Evolutionary conservation across 2,888 invertebrate genomes (phyloP), one percentile per base, ranked within the genome.

Genomic region (Cylloceria caligata): DNA sequence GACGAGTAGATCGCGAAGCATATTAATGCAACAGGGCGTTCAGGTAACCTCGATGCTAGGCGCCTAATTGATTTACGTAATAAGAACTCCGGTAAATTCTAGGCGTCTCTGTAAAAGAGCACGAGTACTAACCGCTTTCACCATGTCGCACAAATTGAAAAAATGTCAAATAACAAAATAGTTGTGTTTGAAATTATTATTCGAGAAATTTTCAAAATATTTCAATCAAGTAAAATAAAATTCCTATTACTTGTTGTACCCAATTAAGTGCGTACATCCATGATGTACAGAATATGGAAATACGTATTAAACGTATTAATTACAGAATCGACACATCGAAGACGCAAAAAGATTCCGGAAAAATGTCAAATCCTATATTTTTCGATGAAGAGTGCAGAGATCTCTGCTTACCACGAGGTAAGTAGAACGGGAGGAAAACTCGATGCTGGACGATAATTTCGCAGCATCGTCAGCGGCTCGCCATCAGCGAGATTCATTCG

Each of bases 21-120:
- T 74, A 74, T 65, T 74, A 74, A 74, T 74, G 73, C 73, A 64
- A 42, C 64, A 64, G 27, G 49, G 52, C 49, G 60, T 42, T 30
- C 62, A 19, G 16, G 34, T 49, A 2, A 42, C n/a, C 64, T 52
- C 64, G 65, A 55, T 65, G 36, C 19, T 30, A 30, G 11, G 64
- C 64, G 52, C 47, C 55, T 27, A 52, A 74, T 65, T 60, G 39
- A 36, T 39, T 74, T 74, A 52, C 73, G 64, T 52, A 64, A 74
- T 55, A 52, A 52, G 24, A 42, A 30, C 21, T 13, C 36, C 62
- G 36, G 52, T 64, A 64, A 64, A 52, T 74, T 16, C 64, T n/a
- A 55, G 64, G 2, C 24, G 13, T 19, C 27, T 49, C 49, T 73
- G 27, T 36, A 19, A 39, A 13, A 21, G 13, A 36, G 19, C 60